A percentile compares a stretch with the other conserved stretches of the same genome.
phyloP scores from a whole-genome alignment of 2,797 vertebrate species.

The Onychomys leucogaster region DNA sequence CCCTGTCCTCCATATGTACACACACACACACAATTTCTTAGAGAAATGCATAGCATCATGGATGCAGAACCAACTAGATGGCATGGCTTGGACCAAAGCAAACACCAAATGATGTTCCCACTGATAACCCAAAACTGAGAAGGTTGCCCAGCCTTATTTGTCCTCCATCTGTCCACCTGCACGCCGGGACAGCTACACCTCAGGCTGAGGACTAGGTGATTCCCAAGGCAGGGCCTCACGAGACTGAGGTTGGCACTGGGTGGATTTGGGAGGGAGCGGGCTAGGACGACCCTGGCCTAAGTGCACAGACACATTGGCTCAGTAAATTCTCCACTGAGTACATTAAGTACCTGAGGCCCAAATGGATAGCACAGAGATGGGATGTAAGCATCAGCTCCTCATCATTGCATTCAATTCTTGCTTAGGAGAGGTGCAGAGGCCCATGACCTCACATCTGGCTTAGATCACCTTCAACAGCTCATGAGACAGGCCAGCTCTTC shows the following conservation, averaged over 20 bases:
- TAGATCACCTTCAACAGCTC: not conserved
- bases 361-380: not conserved
- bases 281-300: not conserved
- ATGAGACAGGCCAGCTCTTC: not conserved
- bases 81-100: no score
- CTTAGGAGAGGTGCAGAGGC: fast-evolving
- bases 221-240: not conserved
- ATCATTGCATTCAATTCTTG: fast-evolving
- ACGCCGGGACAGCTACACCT: fast-evolving
- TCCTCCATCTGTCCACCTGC: no score
- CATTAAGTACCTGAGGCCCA: no score
- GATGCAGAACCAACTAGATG: not conserved
- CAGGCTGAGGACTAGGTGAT: not conserved
- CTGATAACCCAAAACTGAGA: not conserved
- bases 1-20: not conserved
- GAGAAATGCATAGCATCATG: not conserved
- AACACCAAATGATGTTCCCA: not conserved
- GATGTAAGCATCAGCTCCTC: fast-evolving
- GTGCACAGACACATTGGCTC: fast-evolving
- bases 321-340: not conserved
- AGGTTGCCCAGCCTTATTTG: fast-evolving
- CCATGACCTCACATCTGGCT: not conserved
- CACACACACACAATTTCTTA: not conserved
- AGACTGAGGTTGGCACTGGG: not conserved
- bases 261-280: not conserved